Conservation (phyloP, 2,888 invertebrate species). For the Sericinus montela region DNA sequence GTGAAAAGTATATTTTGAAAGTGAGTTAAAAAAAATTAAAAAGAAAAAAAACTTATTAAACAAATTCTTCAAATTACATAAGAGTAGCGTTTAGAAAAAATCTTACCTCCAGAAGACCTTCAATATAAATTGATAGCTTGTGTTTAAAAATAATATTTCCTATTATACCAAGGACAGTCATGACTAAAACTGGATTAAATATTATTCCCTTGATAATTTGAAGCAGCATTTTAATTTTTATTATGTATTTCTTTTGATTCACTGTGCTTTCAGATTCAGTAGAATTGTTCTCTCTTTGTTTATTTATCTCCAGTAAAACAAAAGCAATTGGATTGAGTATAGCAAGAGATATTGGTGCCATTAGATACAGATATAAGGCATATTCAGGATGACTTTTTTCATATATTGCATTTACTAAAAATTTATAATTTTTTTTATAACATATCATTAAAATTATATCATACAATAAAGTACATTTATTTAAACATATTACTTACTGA, state of each 20-base stretch:
- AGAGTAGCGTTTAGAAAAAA: not conserved
- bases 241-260: conserved; percentile 36
- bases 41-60: too few species aligned
- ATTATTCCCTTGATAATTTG: conserved; percentile 85
- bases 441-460: not conserved
- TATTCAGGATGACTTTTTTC: conserved; percentile 92
- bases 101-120: conserved; percentile 85
- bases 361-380: conserved; percentile 92
- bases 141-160: conserved; percentile 91
- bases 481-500: conserved; percentile 81
- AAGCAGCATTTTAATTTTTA: conserved; percentile 52
- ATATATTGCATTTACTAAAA: conserved; percentile 91
- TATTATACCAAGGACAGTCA: conserved; percentile 94
- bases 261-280: conserved; percentile 25
- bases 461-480: too few species aligned
- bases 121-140: conserved; percentile 85
- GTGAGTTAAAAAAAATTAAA: too few species aligned
- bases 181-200: conserved; percentile 93
- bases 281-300: conserved; percentile 56
- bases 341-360: conserved; percentile 96
- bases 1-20: too few species aligned
- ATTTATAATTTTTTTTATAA: conserved; percentile 7
- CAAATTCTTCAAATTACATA: too few species aligned
- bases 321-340: conserved; percentile 96
- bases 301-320: conserved; percentile 90